phyloP scores from a whole-genome alignment of 2,888 invertebrate genomes.

The Lycophotia porphyrea region DNA sequence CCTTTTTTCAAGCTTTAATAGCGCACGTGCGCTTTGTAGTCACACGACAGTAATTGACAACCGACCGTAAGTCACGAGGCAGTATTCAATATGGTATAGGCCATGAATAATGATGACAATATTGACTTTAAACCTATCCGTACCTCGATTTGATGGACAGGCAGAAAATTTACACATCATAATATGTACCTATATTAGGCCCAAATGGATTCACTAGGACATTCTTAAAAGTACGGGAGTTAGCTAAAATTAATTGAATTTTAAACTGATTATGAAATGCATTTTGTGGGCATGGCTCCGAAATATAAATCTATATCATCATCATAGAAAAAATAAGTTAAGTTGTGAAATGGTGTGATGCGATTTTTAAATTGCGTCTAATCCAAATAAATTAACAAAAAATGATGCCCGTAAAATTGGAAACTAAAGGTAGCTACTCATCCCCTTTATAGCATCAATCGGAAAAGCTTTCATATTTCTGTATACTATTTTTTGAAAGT shows the following conservation, averaged over 20 bases:
- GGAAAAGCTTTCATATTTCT: constrained; percentile 75
- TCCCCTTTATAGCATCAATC: constrained; percentile 69
- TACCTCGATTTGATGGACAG: constrained; percentile 39
- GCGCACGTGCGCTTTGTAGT: constrained; percentile 81
- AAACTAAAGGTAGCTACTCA: constrained; percentile 52
- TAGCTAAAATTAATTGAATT: constrained; percentile 3
- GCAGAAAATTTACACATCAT: constrained; percentile 29
- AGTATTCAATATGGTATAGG: constrained; percentile 77
- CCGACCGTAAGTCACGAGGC: constrained; percentile 85
- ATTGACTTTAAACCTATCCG: constrained; percentile 64
- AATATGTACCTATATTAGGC: constrained; percentile 23
- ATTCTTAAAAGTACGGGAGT: not conserved
- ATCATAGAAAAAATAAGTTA: constrained; percentile 1
- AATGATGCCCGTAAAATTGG: constrained; percentile 62
- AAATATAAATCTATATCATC: no score
- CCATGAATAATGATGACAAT: constrained; percentile 83
- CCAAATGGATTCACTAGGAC: constrained; percentile 23
- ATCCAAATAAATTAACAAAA: constrained; percentile 70
- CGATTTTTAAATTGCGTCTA: constrained; percentile 66
- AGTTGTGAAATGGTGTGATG: constrained; percentile 54
- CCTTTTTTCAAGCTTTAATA: constrained; percentile 81
- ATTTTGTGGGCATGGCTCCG: not conserved
- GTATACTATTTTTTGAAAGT: constrained; percentile 79
- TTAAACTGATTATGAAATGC: constrained; percentile 5
- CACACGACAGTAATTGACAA: constrained; percentile 87